Conservation (phyloP, 2,113 vertebrate genomes). For the Esox niger region DNA sequence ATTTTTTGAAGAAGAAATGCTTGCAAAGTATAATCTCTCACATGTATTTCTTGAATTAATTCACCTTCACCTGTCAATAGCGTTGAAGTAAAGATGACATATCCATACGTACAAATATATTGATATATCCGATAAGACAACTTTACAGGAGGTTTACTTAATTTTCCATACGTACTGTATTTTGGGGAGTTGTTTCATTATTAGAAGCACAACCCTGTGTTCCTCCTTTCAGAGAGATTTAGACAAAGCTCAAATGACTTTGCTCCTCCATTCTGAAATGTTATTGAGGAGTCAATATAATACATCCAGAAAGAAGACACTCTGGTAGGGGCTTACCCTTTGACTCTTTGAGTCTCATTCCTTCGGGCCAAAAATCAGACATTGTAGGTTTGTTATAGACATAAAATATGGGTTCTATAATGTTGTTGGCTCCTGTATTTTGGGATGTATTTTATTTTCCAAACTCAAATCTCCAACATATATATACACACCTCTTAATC, state of each 20-base stretch:
- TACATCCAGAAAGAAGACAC: neutral
- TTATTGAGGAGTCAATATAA: too few relatives aligned
- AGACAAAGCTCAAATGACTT: neutral
- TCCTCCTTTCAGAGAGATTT: neutral
- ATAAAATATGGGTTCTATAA: conserved; percentile 23
- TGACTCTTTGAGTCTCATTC: neutral
- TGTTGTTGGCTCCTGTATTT: conserved; percentile 5
- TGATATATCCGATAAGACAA: too few relatives aligned
- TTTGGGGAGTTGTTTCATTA: too few relatives aligned
- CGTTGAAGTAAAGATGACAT: too few relatives aligned
- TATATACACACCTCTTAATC: neutral
- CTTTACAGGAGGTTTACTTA: too few relatives aligned
- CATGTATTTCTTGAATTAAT: too few relatives aligned
- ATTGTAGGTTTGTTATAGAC: conserved; percentile 6
- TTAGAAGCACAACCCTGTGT: too few relatives aligned
- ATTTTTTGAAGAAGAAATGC: neutral
- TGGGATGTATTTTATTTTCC: neutral
- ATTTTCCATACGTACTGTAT: too few relatives aligned
- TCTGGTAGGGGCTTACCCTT: neutral
- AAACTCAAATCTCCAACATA: neutral
- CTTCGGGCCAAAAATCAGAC: conserved; percentile 12
- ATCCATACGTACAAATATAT: too few relatives aligned
- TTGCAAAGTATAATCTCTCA: too few relatives aligned
- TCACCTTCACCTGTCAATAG: too few relatives aligned
- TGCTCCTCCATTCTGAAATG: neutral